Base-by-base conservation (phyloP, 2,888 invertebrate species). In the Onchidella celtica region DNA sequence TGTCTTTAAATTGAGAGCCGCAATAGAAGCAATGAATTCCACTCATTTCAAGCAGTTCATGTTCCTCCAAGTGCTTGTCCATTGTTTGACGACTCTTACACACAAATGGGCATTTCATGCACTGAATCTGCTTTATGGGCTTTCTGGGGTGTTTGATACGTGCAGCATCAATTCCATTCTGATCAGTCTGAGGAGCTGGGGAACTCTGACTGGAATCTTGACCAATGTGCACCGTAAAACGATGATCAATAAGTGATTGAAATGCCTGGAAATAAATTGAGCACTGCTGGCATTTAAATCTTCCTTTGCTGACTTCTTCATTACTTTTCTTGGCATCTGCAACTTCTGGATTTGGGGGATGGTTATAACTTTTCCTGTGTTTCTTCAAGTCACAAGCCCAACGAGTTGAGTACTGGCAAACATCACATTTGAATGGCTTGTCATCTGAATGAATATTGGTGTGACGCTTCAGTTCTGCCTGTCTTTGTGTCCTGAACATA, bases 301-400 rank as follows among this genome's bases (percentile, higher is more conserved):
- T 84, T 70, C 84, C 86, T 36, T 86, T 82, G 29, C 86, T 83
- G 68, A 40, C 86, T 83, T 69, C 83, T 47, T 68, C 83, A 83
- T 79, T 84, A 75, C 55, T 85, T 79, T 81, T 78, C 14, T 86
- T 85, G 0, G 83, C 84, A 32, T 76, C 69, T 17, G 84, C 83
- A 24, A 57, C 65, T 40, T 40, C 75, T 27, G 40, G n/a, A 61
- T 27, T 57, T 11, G 81, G 81, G 74, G 83, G 87, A 79, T 93
- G 93, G 72, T 89, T 88, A 84, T 92, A 92, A 14, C 90, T 90
- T 72, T 87, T 87, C 82, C 91, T 88, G 83, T 93, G 93, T 78
- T 92, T 92, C 86, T 92, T 93, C 59, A 93, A 84, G 83, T 93
- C 93, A 84, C 92, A 92, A 78, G 92, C 92, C 92, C 92, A 93